Evolutionary conservation across 2,888 invertebrate species (phyloP).

Genomic region (Netelia melanura): DNA sequence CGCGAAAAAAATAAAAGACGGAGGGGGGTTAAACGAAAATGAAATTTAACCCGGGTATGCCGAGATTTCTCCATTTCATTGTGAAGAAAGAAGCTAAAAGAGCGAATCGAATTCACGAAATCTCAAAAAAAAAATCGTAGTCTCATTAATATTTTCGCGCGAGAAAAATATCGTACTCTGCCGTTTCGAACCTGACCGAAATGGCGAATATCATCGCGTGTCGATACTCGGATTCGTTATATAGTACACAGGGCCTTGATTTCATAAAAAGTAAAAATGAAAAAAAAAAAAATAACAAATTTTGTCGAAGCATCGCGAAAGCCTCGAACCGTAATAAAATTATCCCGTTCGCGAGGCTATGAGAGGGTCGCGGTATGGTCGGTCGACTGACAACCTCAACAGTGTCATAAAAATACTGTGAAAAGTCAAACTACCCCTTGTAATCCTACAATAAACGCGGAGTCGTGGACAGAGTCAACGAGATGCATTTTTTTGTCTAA

Average conservation of each 20-base stretch:
- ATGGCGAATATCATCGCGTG: constrained; percentile 32
- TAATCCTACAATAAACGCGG: constrained; percentile 60
- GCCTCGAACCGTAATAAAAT: constrained; percentile 66
- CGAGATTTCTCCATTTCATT: constrained; percentile 29
- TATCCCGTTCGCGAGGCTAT: constrained; percentile 55
- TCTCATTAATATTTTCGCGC: constrained; percentile 42
- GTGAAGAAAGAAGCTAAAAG: neutral
- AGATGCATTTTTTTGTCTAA: constrained; percentile 39
- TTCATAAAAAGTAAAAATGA: constrained; percentile 21
- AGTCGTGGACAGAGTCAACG: constrained; percentile 55
- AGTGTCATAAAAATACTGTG: constrained; percentile 61
- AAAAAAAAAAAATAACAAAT: constrained; percentile 23
- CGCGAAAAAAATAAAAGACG: neutral
- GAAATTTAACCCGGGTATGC: constrained; percentile 20
- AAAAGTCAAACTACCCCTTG: constrained; percentile 64
- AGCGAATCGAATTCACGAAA: neutral
- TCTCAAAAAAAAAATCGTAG: constrained; percentile 4
- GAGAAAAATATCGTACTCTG: constrained; percentile 39
- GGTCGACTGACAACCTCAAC: constrained; percentile 66
- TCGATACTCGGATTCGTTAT: constrained; percentile 11
- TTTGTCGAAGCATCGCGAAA: constrained; percentile 45
- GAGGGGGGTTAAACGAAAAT: neutral
- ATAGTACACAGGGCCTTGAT: constrained; percentile 20
- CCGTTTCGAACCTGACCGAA: neutral
- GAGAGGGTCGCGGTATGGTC: constrained; percentile 56